phyloP scores from a whole-genome alignment of 1,140 invertebrate species.

The Pogonus chalceus region DNA sequence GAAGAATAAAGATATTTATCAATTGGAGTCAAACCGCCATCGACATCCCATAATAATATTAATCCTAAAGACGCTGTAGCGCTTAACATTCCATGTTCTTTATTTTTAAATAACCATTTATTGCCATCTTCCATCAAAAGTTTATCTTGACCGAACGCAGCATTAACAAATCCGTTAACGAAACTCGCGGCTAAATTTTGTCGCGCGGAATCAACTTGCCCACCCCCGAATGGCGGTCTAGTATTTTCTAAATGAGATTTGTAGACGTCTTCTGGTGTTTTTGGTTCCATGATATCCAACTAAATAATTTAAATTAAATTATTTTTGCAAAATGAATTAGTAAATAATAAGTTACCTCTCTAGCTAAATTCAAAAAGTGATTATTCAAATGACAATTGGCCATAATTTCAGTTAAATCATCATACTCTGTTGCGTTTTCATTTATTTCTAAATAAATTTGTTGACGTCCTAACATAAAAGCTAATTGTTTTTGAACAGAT shows the following conservation, averaged over 20 bases:
- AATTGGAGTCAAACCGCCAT: slow-evolving; percentile 94
- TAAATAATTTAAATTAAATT: slow-evolving; percentile 28
- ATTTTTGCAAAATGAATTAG: not conserved
- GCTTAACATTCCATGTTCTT: slow-evolving; percentile 97
- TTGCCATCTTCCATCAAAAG: slow-evolving; percentile 92
- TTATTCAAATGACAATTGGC: slow-evolving; percentile 94
- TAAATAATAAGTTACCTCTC: slow-evolving; percentile 56
- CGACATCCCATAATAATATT: slow-evolving; percentile 95
- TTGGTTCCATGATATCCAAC: slow-evolving; percentile 98
- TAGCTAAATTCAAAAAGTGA: slow-evolving; percentile 89
- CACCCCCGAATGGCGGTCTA: slow-evolving; percentile 71
- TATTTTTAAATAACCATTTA: slow-evolving; percentile 99
- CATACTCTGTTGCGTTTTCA: slow-evolving; percentile 60
- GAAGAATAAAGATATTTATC: slow-evolving; percentile 98
- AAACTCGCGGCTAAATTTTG: slow-evolving; percentile 97
- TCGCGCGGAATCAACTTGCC: slow-evolving; percentile 86
- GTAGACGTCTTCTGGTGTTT: slow-evolving; percentile 98
- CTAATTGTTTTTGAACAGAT: slow-evolving; percentile 87
- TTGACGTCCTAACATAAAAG: slow-evolving; percentile 94
- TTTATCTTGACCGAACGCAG: slow-evolving; percentile 96
- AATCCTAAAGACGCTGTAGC: slow-evolving; percentile 94
- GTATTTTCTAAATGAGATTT: slow-evolving; percentile 95
- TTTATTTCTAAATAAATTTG: slow-evolving; percentile 79
- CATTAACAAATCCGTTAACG: slow-evolving; percentile 99
- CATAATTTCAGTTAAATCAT: slow-evolving; percentile 92